phyloP scores from a whole-genome alignment of 2,888 invertebrate species.

The Ptilodon capucinus region DNA sequence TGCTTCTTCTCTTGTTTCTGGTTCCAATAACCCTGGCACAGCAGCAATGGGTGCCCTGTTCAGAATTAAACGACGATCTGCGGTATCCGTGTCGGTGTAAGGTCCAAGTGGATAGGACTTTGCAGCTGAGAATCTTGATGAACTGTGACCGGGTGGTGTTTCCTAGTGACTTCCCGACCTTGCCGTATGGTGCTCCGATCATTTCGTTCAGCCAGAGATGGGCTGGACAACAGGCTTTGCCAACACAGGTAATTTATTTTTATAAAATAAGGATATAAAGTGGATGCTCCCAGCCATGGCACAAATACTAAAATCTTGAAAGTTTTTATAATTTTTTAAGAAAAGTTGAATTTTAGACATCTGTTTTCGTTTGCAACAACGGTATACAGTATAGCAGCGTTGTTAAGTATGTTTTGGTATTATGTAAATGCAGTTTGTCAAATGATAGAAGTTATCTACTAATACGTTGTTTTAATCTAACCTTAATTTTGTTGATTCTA shows the following conservation, averaged over 20 bases:
- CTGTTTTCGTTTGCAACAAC: no score
- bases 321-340: no score
- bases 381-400: no score
- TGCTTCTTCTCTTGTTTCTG: constrained; percentile 57
- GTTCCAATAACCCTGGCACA: constrained; percentile 53
- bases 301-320: no score
- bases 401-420: no score
- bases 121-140: constrained; percentile 84
- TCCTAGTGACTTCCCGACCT: constrained; percentile 88
- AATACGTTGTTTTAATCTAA: no score
- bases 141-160: constrained; percentile 93
- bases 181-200: constrained; percentile 91
- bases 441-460: no score
- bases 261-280: no score
- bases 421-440: no score
- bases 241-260: constrained; percentile 84
- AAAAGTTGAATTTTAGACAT: no score
- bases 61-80: constrained; percentile 88
- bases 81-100: constrained; percentile 87
- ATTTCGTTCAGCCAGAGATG: constrained; percentile 90
- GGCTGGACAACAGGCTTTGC: constrained; percentile 91
- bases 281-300: no score
- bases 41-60: constrained; percentile 87
- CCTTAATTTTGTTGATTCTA: no score
- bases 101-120: constrained; percentile 75